Conservation (phyloP, 2,797 vertebrate species). For the Sebastes cheni region DNA sequence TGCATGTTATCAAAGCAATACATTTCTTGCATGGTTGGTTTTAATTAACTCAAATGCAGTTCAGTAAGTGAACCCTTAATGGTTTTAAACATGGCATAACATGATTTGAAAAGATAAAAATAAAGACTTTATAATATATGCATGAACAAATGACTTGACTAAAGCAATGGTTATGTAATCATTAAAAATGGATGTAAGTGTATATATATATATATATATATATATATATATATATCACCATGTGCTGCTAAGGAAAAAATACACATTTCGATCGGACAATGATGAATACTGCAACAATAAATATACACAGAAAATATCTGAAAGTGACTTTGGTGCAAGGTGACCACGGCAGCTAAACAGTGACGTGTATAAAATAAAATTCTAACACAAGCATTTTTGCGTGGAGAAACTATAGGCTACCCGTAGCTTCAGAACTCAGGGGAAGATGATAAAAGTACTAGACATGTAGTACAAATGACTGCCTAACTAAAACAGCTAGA, state of each 20-base stretch:
- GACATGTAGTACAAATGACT: not conserved
- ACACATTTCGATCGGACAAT: not conserved
- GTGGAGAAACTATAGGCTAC: not conserved
- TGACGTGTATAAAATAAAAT: not conserved
- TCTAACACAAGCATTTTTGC: not conserved
- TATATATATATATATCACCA: no score
- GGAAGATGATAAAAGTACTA: not conserved
- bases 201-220: not conserved
- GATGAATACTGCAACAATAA: not conserved
- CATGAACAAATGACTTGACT: not conserved
- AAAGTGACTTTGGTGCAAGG: not conserved
- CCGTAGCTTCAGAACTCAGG: not conserved
- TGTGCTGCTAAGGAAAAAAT: not conserved
- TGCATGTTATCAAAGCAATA: not conserved
- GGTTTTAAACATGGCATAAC: not conserved
- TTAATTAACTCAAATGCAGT: not conserved
- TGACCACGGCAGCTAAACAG: not conserved
- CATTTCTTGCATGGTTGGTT: not conserved
- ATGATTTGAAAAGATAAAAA: not conserved
- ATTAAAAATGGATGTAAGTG: not conserved
- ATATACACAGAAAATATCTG: not conserved
- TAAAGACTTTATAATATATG: not conserved
- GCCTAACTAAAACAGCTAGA: not conserved
- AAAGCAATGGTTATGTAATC: not conserved
- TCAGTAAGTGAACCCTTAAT: not conserved